These are phyloP conservation scores for Podiceps cristatus DNA, from an alignment of 2,113 vertebrate genomes.

Conservation along the genomic window DNA sequence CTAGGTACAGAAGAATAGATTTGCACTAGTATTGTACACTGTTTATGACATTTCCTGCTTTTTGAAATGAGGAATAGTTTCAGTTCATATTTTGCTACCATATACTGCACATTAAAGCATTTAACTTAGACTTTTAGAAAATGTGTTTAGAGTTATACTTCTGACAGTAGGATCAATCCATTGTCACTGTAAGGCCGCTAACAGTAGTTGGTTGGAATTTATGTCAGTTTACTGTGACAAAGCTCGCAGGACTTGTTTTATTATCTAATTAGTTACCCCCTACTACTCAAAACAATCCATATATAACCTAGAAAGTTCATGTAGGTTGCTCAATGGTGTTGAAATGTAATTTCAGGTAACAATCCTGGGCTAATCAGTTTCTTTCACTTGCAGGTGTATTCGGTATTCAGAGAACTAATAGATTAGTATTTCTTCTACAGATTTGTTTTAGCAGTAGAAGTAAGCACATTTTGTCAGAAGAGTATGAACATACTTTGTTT, in stretches of 20 bases:
- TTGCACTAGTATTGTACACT: neutral
- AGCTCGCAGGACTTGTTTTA: slow-evolving; percentile 53
- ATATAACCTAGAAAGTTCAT: slow-evolving; percentile 55
- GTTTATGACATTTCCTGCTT: neutral
- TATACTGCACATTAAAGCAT: neutral
- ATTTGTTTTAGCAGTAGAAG: neutral
- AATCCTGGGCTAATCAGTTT: slow-evolving; percentile 26
- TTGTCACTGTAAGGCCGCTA: slow-evolving; percentile 23
- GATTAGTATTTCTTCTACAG: slow-evolving; percentile 15
- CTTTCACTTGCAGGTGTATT: slow-evolving; percentile 23
- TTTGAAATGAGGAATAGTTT: neutral
- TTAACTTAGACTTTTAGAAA: slow-evolving; percentile 1
- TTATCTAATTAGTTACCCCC: slow-evolving; percentile 65
- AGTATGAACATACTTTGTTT: slow-evolving; percentile 9
- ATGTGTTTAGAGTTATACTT: slow-evolving; percentile 18
- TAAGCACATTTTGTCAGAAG: slow-evolving; percentile 40
- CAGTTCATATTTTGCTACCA: neutral
- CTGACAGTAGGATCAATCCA: slow-evolving; percentile 41
- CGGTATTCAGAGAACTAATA: slow-evolving; percentile 45
- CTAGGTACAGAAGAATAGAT: neutral
- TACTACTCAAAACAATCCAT: slow-evolving; percentile 18
- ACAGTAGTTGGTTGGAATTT: slow-evolving; percentile 31
- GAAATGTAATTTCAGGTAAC: slow-evolving; percentile 56
- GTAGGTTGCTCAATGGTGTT: slow-evolving; percentile 47
- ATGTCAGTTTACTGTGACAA: slow-evolving; percentile 42